Evolutionary conservation across 2,888 invertebrate species (phyloP).

Genomic region (Lasiommata megera): DNA sequence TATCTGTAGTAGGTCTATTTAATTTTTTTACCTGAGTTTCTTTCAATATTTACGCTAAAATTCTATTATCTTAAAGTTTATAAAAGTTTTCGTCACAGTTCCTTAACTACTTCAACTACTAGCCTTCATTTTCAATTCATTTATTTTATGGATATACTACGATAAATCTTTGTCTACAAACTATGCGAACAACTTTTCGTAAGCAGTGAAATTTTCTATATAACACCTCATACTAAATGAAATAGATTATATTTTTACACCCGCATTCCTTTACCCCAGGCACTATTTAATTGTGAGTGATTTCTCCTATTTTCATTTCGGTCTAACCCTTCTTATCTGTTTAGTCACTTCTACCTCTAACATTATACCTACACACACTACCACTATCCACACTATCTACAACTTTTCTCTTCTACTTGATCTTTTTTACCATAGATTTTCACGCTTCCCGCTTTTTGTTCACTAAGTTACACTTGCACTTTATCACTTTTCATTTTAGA

Average conservation of each 20-base stretch:
- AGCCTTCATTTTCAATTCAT: conserved; percentile 14
- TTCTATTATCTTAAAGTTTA: background rate
- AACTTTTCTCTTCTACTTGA: conserved; percentile 67
- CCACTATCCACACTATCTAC: conserved; percentile 75
- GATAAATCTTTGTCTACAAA: conserved; percentile 38
- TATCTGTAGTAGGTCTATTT: background rate
- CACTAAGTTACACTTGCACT: conserved; percentile 69
- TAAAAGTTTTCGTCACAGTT: background rate
- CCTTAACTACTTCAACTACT: background rate
- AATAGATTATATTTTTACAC: conserved; percentile 75
- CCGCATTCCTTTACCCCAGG: conserved; percentile 73
- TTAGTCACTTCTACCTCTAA: conserved; percentile 61
- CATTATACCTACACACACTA: conserved; percentile 70
- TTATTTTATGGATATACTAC: conserved; percentile 19
- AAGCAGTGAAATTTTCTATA: conserved; percentile 65
- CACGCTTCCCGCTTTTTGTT: conserved; percentile 77
- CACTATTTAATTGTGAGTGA: conserved; percentile 77
- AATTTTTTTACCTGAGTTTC: background rate
- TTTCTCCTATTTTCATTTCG: conserved; percentile 70
- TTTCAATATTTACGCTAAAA: background rate
- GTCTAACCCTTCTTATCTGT: conserved; percentile 58
- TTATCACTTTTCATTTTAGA: conserved; percentile 59
- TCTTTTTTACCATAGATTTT: conserved; percentile 58
- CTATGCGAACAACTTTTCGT: conserved; percentile 60
- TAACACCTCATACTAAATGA: conserved; percentile 67